Conservation (phyloP, 2,888 invertebrate genomes). For the Mamestra brassicae region DNA sequence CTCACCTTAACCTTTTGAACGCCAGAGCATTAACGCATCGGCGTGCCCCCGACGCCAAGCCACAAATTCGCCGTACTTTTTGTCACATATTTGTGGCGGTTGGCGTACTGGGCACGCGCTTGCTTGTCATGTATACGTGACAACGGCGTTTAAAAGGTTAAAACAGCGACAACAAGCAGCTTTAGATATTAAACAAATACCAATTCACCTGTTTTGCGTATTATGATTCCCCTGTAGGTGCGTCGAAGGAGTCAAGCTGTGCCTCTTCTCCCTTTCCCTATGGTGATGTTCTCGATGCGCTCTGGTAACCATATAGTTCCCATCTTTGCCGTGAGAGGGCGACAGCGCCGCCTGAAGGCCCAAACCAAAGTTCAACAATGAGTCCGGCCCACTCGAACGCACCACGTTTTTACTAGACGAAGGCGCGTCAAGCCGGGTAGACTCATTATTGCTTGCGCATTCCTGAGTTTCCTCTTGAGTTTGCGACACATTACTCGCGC, state of each 20-base stretch:
- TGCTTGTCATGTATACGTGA: no score
- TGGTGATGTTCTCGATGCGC: conserved; percentile 80
- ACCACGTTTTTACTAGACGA: conserved; percentile 80
- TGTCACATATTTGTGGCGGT: no score
- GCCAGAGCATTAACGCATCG: no score
- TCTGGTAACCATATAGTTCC: conserved; percentile 75
- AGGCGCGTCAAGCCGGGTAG: conserved; percentile 77
- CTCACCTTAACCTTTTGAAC: no score
- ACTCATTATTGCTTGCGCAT: conserved; percentile 73
- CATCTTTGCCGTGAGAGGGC: conserved; percentile 83
- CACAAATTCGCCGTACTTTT: no score
- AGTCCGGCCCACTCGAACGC: conserved; percentile 80
- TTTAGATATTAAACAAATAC: not conserved
- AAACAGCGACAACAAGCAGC: not conserved
- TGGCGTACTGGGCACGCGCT: no score
- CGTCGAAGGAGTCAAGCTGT: conserved; percentile 88
- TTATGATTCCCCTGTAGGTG: conserved; percentile 83
- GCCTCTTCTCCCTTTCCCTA: conserved; percentile 88
- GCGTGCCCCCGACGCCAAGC: no score
- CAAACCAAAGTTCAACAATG: conserved; percentile 82
- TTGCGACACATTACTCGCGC: conserved; percentile 68
- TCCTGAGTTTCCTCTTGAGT: conserved; percentile 75
- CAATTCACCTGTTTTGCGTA: conserved; percentile 83
- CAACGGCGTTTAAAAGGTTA: not conserved
- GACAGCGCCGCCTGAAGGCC: conserved; percentile 85